phyloP scores from a whole-genome alignment of 2,113 vertebrate species.

The Micronycteris hirsuta region DNA sequence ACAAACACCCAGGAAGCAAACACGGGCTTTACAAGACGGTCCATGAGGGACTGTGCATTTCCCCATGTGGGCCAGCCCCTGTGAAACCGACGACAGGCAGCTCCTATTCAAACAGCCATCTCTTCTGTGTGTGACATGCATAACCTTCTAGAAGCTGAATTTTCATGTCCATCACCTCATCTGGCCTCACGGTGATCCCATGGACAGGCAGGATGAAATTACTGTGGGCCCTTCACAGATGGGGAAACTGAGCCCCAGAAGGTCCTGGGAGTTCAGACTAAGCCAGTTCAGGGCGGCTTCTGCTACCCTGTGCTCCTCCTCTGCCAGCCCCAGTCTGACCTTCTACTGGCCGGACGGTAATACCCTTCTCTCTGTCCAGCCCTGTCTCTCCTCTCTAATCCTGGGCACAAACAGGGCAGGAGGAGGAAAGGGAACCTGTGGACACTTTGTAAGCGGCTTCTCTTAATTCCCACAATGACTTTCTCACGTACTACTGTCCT shows the following conservation, averaged over 20 bases:
- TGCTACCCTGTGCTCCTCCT: neutral
- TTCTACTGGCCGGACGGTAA: neutral
- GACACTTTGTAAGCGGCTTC: neutral
- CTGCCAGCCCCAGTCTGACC: neutral
- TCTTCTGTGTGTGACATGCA: neutral
- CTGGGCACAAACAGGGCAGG: neutral
- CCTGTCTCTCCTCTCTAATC: neutral
- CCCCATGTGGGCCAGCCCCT: rapidly evolving
- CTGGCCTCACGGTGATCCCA: neutral
- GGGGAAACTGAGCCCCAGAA: neutral
- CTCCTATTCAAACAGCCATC: neutral
- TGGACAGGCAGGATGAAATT: neutral
- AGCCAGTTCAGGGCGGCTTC: neutral
- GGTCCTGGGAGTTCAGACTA: neutral
- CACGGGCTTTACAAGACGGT: neutral
- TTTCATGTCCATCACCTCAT: neutral
- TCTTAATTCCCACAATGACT: neutral
- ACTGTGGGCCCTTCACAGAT: neutral
- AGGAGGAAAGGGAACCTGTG: neutral
- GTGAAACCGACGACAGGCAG: neutral
- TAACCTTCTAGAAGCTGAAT: neutral
- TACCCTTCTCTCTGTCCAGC: neutral
- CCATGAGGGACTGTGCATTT: neutral
- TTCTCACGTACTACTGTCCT: neutral
- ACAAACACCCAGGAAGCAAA: neutral